phyloP scores from a whole-genome alignment of 2,888 invertebrate species.

The Pantelozetes paolii region DNA sequence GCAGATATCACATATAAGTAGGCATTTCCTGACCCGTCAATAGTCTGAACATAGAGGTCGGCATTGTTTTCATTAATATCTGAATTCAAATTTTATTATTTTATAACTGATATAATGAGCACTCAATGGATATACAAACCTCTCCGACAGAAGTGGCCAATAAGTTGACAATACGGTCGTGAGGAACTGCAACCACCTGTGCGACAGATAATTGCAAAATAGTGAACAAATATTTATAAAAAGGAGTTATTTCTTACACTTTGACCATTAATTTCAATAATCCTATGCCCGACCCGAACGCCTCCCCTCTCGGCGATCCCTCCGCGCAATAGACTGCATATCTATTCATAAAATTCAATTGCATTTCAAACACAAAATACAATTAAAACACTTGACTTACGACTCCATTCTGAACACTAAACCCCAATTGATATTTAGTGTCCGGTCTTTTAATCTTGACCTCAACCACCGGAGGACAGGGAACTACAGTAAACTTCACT shows the following conservation, averaged over 20 bases:
- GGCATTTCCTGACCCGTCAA: slow-evolving; percentile 99
- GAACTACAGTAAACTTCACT: slow-evolving; percentile 97
- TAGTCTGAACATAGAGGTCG: slow-evolving; percentile 98
- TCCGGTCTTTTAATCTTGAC: slow-evolving; percentile 98
- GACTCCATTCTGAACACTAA: slow-evolving; percentile 99
- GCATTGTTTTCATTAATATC: slow-evolving; percentile 99
- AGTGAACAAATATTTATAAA: neutral
- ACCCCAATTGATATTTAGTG: slow-evolving; percentile 98
- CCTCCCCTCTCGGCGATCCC: slow-evolving; percentile 99
- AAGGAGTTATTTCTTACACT: slow-evolving; percentile 68
- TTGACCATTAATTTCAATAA: slow-evolving; percentile 99
- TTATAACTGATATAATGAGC: neutral
- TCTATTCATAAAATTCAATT: slow-evolving; percentile 59
- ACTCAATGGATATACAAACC: slow-evolving; percentile 61
- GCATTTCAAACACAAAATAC: no score
- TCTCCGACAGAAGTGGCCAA: slow-evolving; percentile 98
- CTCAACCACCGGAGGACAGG: slow-evolving; percentile 98
- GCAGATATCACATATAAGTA: slow-evolving; percentile 75
- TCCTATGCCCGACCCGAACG: slow-evolving; percentile 96
- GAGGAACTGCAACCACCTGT: slow-evolving; percentile 82
- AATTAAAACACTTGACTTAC: slow-evolving; percentile 57
- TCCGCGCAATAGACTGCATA: slow-evolving; percentile 93
- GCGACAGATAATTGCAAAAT: no score
- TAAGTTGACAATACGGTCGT: slow-evolving; percentile 98
- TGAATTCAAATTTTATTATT: slow-evolving; percentile 56